Conservation (phyloP, 35 echinoderm and acorn worm species). For the Heliocidaris erythrogramma region DNA sequence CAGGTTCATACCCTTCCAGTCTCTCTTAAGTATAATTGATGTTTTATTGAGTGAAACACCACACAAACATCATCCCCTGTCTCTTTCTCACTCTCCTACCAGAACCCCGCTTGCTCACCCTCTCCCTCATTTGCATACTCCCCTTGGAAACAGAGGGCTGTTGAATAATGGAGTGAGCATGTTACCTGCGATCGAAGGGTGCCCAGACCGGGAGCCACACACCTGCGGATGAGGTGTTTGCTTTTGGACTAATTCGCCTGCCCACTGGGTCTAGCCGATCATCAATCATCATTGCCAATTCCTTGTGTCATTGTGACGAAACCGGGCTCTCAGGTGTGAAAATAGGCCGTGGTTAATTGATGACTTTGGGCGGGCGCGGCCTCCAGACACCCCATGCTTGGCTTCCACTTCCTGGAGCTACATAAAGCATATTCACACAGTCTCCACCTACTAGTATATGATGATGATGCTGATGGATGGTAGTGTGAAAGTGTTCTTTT, state of each 20-base stretch:
- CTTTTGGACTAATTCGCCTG: constrained; percentile 23
- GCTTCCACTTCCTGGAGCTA: constrained; percentile 8
- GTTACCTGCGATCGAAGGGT: not conserved
- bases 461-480: not conserved
- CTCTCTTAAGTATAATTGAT: constrained; percentile 30
- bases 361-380: not conserved
- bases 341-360: constrained; percentile 42
- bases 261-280: constrained; percentile 25
- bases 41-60: constrained; percentile 39
- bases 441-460: not conserved
- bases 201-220: not conserved
- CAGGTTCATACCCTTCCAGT: not conserved
- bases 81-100: not conserved
- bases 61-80: not conserved
- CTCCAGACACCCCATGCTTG: not conserved
- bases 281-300: constrained; percentile 39
- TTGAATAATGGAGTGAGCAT: constrained; percentile 35
- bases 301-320: constrained; percentile 42
- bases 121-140: constrained; percentile 14
- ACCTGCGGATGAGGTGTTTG: constrained; percentile 43
- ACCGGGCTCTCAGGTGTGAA: constrained; percentile 38
- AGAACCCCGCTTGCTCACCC: not conserved
- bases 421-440: not conserved
- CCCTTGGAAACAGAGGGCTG: not conserved
- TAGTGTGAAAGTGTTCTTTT: not conserved